phyloP scores from a whole-genome alignment of 2,888 invertebrate species.

The Amphipyra tragopoginis region DNA sequence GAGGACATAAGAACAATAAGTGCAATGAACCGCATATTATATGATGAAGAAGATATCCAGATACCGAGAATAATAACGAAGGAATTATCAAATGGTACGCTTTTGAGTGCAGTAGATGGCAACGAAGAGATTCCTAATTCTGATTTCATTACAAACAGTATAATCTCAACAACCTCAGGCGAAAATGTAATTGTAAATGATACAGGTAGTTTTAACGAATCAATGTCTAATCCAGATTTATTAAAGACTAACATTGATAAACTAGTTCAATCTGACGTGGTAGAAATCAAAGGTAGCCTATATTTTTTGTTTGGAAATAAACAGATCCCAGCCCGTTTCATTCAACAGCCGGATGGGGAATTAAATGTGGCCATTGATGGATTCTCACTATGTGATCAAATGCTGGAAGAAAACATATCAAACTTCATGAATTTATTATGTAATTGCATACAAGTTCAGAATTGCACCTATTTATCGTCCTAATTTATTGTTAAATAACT shows the following conservation, averaged over 20 bases:
- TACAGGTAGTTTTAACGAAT: not conserved
- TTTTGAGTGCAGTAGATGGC: slow-evolving; percentile 60
- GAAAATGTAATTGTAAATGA: slow-evolving; percentile 2
- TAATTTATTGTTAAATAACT: not conserved
- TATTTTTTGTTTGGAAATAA: slow-evolving; percentile 59
- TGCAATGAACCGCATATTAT: slow-evolving; percentile 16
- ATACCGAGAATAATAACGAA: slow-evolving; percentile 64
- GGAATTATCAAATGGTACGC: slow-evolving; percentile 63
- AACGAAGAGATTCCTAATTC: slow-evolving; percentile 62
- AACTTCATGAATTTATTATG: slow-evolving; percentile 59
- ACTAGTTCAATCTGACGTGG: slow-evolving; percentile 12
- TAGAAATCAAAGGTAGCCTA: slow-evolving; percentile 56
- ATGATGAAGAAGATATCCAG: slow-evolving; percentile 56
- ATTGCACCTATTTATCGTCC: slow-evolving; percentile 25
- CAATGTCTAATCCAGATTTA: not conserved
- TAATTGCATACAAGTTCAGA: slow-evolving; percentile 54
- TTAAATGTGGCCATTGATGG: slow-evolving; percentile 65
- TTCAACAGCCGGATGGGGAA: slow-evolving; percentile 62
- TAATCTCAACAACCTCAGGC: slow-evolving; percentile 6
- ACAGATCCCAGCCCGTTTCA: slow-evolving; percentile 64
- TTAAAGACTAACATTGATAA: slow-evolving; percentile 6
- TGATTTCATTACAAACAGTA: slow-evolving; percentile 50
- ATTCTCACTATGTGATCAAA: slow-evolving; percentile 57
- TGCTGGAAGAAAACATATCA: slow-evolving; percentile 30
- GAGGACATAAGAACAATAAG: slow-evolving; percentile 2